Percentiles rank a stretch among this genome's conserved stretches.
phyloP scores from a whole-genome alignment of 2,113 vertebrate genomes.

The Cardinalis cardinalis region DNA sequence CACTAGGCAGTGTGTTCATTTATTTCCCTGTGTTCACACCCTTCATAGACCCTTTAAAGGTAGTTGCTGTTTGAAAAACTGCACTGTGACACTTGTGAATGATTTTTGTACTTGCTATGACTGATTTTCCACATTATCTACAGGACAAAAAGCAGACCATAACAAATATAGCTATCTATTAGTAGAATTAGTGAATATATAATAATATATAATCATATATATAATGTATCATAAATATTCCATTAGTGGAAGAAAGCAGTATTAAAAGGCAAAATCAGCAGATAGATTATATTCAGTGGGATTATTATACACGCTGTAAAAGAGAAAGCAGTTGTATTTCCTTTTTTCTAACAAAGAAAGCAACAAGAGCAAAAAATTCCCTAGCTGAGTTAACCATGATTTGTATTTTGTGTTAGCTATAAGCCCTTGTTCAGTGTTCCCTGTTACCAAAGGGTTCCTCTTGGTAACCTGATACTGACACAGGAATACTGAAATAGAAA shows the following conservation, averaged over 20 bases:
- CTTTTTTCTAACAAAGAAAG: conserved; percentile 31
- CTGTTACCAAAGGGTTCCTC: neutral
- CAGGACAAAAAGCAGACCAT: neutral
- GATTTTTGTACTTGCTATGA: conserved; percentile 12
- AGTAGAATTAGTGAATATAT: neutral
- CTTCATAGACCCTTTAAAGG: neutral
- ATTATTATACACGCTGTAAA: neutral
- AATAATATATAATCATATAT: neutral
- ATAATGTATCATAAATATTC: neutral
- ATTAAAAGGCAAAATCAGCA: neutral
- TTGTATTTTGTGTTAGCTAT: conserved; percentile 18
- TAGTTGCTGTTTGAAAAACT: neutral
- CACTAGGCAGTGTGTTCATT: neutral
- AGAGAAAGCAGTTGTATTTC: conserved; percentile 14
- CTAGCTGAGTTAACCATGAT: neutral
- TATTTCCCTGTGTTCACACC: neutral
- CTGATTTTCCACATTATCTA: neutral
- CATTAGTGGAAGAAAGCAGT: neutral
- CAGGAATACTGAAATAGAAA: conserved; percentile 29
- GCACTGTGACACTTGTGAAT: neutral
- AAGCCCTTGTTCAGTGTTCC: conserved; percentile 23
- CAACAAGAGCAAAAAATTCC: neutral
- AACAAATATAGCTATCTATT: neutral
- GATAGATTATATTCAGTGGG: neutral
- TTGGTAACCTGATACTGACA: conserved; percentile 1